Conservation (phyloP, 2,113 vertebrate genomes). For the Siniperca knerii region DNA sequence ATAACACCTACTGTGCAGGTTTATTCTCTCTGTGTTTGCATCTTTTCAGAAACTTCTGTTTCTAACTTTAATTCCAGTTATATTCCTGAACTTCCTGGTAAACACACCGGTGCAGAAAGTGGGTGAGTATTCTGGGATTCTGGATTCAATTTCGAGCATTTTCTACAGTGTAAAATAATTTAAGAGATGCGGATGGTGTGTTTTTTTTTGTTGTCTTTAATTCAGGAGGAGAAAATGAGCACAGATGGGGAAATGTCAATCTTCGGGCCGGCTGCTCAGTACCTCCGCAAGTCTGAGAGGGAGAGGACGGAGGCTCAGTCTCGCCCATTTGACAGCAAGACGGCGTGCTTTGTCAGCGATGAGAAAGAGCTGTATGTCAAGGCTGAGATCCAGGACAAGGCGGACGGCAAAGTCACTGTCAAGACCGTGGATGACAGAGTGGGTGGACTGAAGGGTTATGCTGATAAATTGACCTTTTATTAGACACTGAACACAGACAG, state of each 20-base stretch:
- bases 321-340: constrained; percentile 87
- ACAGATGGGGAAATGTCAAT: constrained; percentile 82
- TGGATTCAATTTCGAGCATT: background rate
- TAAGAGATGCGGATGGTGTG: background rate
- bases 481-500: constrained; percentile 5
- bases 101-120: background rate
- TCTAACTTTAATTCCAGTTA: background rate
- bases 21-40: background rate
- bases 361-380: constrained; percentile 84
- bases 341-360: constrained; percentile 86
- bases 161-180: background rate
- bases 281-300: constrained; percentile 86
- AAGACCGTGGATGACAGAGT: constrained; percentile 87
- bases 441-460: constrained; percentile 51
- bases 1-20: background rate
- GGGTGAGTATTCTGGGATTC: constrained; percentile 11
- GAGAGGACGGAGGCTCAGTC: constrained; percentile 86
- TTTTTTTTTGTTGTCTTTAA: background rate
- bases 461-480: constrained; percentile 17
- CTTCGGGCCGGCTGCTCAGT: constrained; percentile 84
- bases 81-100: background rate
- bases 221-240: constrained; percentile 60
- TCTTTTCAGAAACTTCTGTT: background rate
- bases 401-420: constrained; percentile 80
- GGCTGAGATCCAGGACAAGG: constrained; percentile 83